Evolutionary conservation across 1,140 invertebrate species (phyloP).

Genomic region (Drosophila kohkoa): DNA sequence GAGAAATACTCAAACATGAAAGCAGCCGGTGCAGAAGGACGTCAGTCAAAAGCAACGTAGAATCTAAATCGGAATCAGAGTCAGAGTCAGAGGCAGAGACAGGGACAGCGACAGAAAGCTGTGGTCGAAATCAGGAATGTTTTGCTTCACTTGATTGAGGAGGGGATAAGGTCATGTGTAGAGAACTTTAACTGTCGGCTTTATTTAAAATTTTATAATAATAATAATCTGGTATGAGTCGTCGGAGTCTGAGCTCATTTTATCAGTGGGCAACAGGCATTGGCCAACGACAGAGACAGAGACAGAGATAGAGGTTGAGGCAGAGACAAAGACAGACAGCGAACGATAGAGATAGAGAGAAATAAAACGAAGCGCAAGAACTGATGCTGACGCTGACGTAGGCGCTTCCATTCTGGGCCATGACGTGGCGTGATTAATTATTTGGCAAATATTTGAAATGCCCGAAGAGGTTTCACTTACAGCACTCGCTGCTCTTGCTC

Average conservation of each 20-base stretch:
- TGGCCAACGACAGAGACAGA: neutral
- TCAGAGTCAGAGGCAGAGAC: neutral
- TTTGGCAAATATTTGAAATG: constrained; percentile 74
- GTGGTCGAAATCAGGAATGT: too few species aligned
- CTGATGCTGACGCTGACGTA: constrained; percentile 43
- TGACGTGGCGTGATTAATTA: constrained; percentile 78
- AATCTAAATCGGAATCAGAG: neutral
- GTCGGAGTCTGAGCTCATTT: constrained; percentile 33
- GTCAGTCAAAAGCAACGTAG: constrained; percentile 19
- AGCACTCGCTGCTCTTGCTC: neutral
- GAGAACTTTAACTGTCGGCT: constrained; percentile 62
- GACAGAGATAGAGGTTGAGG: neutral
- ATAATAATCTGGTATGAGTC: constrained; percentile 56
- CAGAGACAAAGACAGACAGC: neutral
- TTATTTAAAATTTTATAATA: constrained; percentile 70
- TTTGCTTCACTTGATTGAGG: neutral
- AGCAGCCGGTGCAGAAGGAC: neutral
- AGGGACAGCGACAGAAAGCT: neutral
- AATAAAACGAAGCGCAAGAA: too few species aligned
- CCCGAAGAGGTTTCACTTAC: constrained; percentile 47
- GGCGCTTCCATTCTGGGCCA: constrained; percentile 30
- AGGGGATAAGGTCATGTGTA: constrained; percentile 24
- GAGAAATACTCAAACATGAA: neutral
- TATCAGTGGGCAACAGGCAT: constrained; percentile 46
- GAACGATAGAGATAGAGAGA: too few species aligned